A percentile compares a stretch with the other conserved stretches of the same genome.
Conservation (phyloP, 2,113 vertebrate genomes). For the Brienomyrus longianalis region DNA sequence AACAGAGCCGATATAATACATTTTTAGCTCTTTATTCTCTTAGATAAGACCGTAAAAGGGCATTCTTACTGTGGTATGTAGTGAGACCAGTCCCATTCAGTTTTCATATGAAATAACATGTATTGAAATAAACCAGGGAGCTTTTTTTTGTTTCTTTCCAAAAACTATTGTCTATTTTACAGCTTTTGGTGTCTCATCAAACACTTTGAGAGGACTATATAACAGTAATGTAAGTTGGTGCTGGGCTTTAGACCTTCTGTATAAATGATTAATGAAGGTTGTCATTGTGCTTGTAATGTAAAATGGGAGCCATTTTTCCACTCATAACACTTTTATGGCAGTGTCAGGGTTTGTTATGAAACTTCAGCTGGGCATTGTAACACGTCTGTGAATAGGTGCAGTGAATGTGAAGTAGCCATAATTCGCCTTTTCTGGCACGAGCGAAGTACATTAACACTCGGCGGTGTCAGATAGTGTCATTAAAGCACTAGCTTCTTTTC, state of each 20-base stretch:
- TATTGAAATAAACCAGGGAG: background rate
- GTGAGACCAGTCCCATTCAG: background rate
- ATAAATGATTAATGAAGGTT: conserved; percentile 9
- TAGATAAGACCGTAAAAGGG: background rate
- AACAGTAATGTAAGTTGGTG: background rate
- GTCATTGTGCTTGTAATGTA: conserved; percentile 4
- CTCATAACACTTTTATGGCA: conserved; percentile 12
- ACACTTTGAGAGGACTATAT: background rate
- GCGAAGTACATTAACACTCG: background rate
- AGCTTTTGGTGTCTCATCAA: background rate
- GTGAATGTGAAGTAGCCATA: background rate
- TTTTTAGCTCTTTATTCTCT: background rate
- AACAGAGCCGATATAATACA: background rate
- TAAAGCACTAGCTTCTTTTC: background rate
- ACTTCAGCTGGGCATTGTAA: background rate
- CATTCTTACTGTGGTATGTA: background rate
- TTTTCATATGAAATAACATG: background rate
- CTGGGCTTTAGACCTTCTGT: background rate
- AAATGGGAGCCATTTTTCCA: conserved; percentile 10
- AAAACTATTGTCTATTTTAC: background rate
- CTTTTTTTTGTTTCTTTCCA: background rate
- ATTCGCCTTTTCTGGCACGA: background rate
- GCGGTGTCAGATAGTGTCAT: background rate
- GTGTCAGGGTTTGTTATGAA: conserved; percentile 9
- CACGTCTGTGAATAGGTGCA: conserved; percentile 1